Percentiles rank a stretch among this genome's conserved stretches.
Conservation (phyloP, 2,113 vertebrate species). For the Pseudopodoces humilis region DNA sequence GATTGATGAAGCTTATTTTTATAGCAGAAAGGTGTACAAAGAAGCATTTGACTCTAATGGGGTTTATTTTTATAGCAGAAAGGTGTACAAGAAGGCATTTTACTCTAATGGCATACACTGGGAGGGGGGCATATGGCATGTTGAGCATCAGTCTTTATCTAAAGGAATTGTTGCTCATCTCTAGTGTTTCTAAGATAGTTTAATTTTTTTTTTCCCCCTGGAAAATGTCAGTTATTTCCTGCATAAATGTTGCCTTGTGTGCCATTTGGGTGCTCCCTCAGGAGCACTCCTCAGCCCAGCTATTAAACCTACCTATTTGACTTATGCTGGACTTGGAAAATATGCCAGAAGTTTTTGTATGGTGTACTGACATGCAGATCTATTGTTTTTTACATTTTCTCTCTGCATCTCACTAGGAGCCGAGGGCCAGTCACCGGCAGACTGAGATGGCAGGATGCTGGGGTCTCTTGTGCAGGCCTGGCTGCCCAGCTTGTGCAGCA, state of each 20-base stretch:
- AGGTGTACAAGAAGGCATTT: not conserved
- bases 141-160: not conserved
- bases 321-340: not conserved
- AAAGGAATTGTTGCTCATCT: not conserved
- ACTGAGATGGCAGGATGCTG: not conserved
- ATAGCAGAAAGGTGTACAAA: not conserved
- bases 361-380: not conserved
- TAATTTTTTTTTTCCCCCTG: not conserved
- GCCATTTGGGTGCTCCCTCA: not conserved
- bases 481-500: not conserved
- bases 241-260: not conserved
- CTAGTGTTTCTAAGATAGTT: not conserved
- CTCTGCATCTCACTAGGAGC: not conserved
- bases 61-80: not conserved
- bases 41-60: too few relatives aligned
- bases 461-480: not conserved
- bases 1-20: not conserved
- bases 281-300: fast-evolving
- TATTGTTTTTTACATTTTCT: not conserved
- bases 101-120: not conserved
- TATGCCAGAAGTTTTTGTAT: not conserved
- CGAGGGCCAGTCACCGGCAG: fast-evolving
- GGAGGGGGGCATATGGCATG: not conserved
- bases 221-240: not conserved
- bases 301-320: not conserved